phyloP scores from a whole-genome alignment of 1,140 invertebrate species.

The Scylla paramamosain region DNA sequence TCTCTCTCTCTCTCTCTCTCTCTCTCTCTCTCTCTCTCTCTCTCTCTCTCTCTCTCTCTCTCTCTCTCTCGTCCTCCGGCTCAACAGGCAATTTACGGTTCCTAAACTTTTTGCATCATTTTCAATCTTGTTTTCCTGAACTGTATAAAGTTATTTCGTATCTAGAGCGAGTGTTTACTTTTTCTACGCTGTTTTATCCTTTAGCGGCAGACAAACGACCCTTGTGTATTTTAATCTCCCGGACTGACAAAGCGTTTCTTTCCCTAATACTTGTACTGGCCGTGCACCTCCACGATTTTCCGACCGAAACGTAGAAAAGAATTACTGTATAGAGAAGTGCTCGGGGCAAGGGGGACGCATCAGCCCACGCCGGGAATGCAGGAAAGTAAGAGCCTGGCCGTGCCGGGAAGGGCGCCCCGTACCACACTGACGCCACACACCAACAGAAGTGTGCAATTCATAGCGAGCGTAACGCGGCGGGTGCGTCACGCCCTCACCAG shows the following conservation, averaged over 20 bases:
- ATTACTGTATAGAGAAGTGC: not conserved
- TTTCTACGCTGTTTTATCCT: not conserved
- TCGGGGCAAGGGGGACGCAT: not conserved
- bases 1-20: not conserved
- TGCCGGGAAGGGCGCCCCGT: too few relatives aligned
- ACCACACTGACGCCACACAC: too few relatives aligned
- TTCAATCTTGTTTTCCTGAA: not conserved
- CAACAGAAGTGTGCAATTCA: too few relatives aligned
- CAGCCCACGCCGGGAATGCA: not conserved
- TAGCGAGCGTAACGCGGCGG: too few relatives aligned
- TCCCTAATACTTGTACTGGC: not conserved
- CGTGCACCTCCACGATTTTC: not conserved
- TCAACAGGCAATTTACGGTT: not conserved
- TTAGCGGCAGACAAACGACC: slow-evolving; percentile 6
- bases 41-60: not conserved
- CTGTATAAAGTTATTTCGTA: not conserved
- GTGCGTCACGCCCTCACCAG: not conserved
- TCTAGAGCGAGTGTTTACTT: not conserved
- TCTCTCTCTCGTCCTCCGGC: not conserved
- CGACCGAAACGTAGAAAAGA: not conserved
- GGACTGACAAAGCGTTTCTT: not conserved
- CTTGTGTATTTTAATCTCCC: too few relatives aligned
- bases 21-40: not conserved
- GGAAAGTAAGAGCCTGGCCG: too few relatives aligned
- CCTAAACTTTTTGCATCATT: slow-evolving; percentile 1